Evolutionary conservation across 2,888 invertebrate species (phyloP).

Genomic region (Dendrolimus pini): DNA sequence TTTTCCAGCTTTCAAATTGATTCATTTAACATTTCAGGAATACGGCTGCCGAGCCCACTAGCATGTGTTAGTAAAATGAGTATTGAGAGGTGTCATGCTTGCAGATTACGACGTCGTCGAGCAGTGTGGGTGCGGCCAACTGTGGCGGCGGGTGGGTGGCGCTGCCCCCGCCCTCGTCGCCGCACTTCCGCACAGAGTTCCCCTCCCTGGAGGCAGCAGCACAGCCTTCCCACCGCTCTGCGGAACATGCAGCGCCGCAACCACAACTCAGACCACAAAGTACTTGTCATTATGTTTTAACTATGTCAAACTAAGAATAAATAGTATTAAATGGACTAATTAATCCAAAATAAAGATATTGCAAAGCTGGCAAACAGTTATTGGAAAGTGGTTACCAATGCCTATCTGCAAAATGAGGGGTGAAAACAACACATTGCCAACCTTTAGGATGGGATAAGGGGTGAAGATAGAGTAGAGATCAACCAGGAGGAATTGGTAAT

Average conservation of each 20-base stretch:
- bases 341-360: too few species aligned
- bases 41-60: too few species aligned
- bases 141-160: constrained; percentile 67
- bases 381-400: too few species aligned
- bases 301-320: too few species aligned
- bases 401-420: too few species aligned
- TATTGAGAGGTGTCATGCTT: constrained; percentile 4
- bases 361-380: too few species aligned
- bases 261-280: constrained; percentile 71
- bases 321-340: not conserved
- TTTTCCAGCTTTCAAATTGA: too few species aligned
- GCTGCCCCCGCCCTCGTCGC: constrained; percentile 83
- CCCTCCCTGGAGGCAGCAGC: constrained; percentile 85
- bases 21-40: too few species aligned
- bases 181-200: constrained; percentile 97
- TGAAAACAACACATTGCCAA: too few species aligned
- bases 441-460: too few species aligned
- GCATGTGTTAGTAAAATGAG: not conserved
- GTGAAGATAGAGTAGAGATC: too few species aligned
- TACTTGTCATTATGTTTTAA: constrained; percentile 21
- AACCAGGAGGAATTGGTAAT: too few species aligned
- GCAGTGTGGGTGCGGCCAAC: constrained; percentile 77
- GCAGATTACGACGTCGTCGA: constrained; percentile 76
- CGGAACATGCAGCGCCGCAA: constrained; percentile 56
- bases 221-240: constrained; percentile 78